Base-by-base conservation (phyloP, 2,113 vertebrate genomes). In the Campylorhamphus procurvoides region DNA sequence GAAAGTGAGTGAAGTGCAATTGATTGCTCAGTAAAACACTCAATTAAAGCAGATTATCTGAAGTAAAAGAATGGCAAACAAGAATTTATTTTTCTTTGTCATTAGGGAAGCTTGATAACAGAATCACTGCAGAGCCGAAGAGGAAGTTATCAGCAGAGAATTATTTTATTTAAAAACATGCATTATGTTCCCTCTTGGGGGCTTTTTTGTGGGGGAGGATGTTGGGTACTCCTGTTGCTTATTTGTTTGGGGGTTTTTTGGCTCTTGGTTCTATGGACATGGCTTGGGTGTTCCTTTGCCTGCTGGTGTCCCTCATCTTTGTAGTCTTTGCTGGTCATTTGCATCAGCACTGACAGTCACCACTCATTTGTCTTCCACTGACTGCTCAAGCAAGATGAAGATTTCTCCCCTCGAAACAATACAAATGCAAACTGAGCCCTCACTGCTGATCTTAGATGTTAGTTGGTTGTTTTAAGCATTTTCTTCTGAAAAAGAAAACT, bases 61-160 rank as follows among this genome's bases (percentile, higher is more conserved):
- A 67, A 93, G 86, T 66, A 24, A 85, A 83, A 80, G 72, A 84
- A 78, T 47, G 31, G 39, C 47, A 86, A 93, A 68, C 20, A 33
- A 25, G 31, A 71, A 74, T 50, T 86, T 86, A 14, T 88, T 86
- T 77, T 73, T 56, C 35, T 49, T 22, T 74, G 44, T 75, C 68
- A 40, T 50, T 66, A 67, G 35, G 60, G 64, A 90, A 90, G 47
- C 5, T 46, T 89, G 60, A 67, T 77, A 84, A 81, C 15, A 63
- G 63, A 90, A 58, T 44, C 25, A 24, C 24, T 72, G 73, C 52
- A 33, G 64, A 84, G 60, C 20, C 39, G 63, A 40, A 66, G 35
- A 77, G 49, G 39, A 52, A 78, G 67, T 14, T 5, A 22, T 76
- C 55, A 69, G 39, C 14, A 62, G 29, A 74, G 12, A 46, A 47